Conservation (phyloP, 2,888 invertebrate genomes). For the Papilio protenor region DNA sequence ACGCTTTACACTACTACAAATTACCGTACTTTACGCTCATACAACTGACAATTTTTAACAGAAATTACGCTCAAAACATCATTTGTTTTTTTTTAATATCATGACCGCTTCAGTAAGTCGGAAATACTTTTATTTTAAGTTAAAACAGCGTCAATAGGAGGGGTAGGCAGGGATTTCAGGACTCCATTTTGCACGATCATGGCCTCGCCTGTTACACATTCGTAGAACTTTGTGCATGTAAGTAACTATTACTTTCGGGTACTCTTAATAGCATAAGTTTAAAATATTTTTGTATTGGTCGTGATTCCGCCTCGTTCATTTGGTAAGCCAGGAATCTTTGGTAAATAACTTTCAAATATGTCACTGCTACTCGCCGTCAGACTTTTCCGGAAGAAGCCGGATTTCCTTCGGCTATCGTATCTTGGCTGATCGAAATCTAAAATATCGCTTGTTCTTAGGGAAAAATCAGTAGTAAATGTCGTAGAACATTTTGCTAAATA, state of each 20-base stretch:
- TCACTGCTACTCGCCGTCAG: constrained; percentile 7
- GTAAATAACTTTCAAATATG: constrained; percentile 6
- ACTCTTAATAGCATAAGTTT: neutral
- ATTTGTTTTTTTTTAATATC: neutral
- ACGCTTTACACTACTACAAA: constrained; percentile 5
- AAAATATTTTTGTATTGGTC: neutral
- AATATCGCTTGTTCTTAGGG: neutral
- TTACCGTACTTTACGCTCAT: neutral
- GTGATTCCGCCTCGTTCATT: neutral
- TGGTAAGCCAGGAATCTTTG: neutral
- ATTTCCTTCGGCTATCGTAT: neutral
- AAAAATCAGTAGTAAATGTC: neutral
- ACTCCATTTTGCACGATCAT: neutral
- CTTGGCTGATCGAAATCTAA: neutral
- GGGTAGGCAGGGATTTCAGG: neutral
- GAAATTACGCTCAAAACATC: neutral
- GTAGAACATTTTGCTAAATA: neutral
- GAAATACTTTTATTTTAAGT: neutral
- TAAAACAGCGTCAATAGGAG: neutral
- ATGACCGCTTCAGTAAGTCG: neutral
- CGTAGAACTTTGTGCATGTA: no score
- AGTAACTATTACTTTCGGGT: no score
- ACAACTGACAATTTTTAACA: neutral
- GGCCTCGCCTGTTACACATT: no score
- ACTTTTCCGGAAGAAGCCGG: constrained; percentile 9